phyloP scores from a whole-genome alignment of 2,888 invertebrate species.

The Aspidapion aeneum region DNA sequence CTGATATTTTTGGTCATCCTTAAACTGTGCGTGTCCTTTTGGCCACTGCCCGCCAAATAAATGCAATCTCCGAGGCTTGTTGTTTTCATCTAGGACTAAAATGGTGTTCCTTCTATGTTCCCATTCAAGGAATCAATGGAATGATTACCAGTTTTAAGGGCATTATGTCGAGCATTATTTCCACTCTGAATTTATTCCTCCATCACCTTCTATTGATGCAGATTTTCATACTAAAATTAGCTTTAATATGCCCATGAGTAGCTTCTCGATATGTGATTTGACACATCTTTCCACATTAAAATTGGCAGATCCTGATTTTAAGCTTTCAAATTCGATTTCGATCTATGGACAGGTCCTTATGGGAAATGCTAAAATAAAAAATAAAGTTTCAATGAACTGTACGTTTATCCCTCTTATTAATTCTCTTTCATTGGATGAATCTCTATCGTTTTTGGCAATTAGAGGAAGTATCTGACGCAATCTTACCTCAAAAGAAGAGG shows the following conservation, averaged over 20 bases:
- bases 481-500: too few species aligned
- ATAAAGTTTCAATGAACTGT: too few species aligned
- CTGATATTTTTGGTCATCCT: not conserved
- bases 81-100: not conserved
- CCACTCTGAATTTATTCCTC: not conserved
- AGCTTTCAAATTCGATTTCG: not conserved
- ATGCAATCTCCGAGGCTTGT: not conserved
- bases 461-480: too few species aligned
- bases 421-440: too few species aligned
- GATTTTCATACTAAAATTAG: not conserved
- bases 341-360: too few species aligned
- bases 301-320: not conserved
- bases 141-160: not conserved
- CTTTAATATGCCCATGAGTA: not conserved
- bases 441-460: too few species aligned
- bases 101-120: not conserved
- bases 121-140: not conserved
- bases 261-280: not conserved
- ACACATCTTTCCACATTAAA: not conserved
- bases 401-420: too few species aligned
- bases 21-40: not conserved
- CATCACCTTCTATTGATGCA: not conserved
- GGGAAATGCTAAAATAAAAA: too few species aligned
- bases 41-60: not conserved
- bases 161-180: not conserved